Evolutionary conservation across 2,113 vertebrate genomes (phyloP).

Genomic region (Acrocephalus kingi): DNA sequence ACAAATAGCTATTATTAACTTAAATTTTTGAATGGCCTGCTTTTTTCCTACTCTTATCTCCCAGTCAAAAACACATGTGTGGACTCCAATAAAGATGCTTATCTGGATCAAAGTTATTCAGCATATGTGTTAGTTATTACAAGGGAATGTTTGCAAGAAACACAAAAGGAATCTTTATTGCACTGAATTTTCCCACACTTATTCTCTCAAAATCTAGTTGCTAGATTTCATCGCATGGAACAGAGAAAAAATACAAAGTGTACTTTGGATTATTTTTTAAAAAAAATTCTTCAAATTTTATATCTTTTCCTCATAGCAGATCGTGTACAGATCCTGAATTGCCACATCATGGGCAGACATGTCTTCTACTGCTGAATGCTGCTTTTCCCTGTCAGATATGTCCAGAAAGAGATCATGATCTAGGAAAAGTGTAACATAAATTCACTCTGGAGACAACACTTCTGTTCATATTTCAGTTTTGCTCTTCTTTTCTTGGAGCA

Average conservation of each 20-base stretch:
- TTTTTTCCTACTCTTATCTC: not conserved
- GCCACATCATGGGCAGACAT: not conserved
- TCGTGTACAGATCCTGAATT: not conserved
- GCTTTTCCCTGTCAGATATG: not conserved
- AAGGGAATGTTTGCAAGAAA: not conserved
- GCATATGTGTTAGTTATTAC: not conserved
- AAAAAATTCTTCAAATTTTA: not conserved
- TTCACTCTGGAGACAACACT: not conserved
- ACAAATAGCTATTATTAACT: not conserved
- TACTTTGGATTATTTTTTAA: not conserved
- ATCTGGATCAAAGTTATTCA: not conserved
- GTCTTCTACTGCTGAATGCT: not conserved
- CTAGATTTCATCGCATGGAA: not conserved
- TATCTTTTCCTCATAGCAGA: not conserved
- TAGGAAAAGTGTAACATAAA: not conserved
- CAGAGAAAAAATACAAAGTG: not conserved
- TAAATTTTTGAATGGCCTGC: not conserved
- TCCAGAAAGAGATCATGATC: not conserved
- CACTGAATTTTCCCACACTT: not conserved
- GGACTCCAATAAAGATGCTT: not conserved
- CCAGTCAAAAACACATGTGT: not conserved
- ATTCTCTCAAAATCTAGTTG: not conserved
- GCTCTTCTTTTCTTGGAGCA: not conserved
- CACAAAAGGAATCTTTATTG: not conserved
- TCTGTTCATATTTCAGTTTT: not conserved